Evolutionary conservation across 2,888 invertebrate genomes (phyloP), one percentile per base, ranked within the genome.

Genomic region (Aspidapion aeneum): DNA sequence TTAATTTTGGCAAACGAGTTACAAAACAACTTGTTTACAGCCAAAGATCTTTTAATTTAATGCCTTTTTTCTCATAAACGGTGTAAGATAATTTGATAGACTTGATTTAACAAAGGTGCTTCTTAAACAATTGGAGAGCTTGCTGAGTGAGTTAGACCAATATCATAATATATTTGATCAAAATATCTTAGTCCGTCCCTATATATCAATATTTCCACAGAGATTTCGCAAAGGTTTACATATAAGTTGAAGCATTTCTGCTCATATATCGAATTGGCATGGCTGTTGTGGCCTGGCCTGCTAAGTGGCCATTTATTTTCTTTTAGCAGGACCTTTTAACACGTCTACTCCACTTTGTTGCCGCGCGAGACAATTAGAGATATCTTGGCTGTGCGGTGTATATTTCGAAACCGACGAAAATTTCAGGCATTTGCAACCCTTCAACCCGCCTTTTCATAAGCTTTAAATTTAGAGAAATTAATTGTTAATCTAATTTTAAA

Each of bases 291-390:
- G 79, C 77, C 74, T 73, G 73, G 5, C 70, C 68, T 66, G 71
- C 76, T 79, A 79, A 79, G 79, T 79, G 79, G 76, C 79, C 78
- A 78, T 79, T 78, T 77, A 75, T 79, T n/a, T 78, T 76, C 72
- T 74, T 75, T 75, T 76, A 75, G 71, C 69, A 68, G 69, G 71
- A 70, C 76, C 78, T 79, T 78, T 79, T 78, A 79, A 73, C 78
- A 75, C 75, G 78, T 79, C 78, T 72, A 72, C 72, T 75, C 76
- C 77, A 75, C 74, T 79, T 78, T 77, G 35, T 74, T 74, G 73
- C 75, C 73, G 73, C 69, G 69, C 67, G 70, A 74, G 73, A 76
- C 63, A 65, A 67, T 65, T 67, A 67, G 67, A 51, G 51, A 35
- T 35, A 35, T 35, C 35, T 35, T 35, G 35, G 35, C 35, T 35